Evolutionary conservation across 1,140 invertebrate genomes (phyloP).

Genomic region (Sminthurides bifidus): DNA sequence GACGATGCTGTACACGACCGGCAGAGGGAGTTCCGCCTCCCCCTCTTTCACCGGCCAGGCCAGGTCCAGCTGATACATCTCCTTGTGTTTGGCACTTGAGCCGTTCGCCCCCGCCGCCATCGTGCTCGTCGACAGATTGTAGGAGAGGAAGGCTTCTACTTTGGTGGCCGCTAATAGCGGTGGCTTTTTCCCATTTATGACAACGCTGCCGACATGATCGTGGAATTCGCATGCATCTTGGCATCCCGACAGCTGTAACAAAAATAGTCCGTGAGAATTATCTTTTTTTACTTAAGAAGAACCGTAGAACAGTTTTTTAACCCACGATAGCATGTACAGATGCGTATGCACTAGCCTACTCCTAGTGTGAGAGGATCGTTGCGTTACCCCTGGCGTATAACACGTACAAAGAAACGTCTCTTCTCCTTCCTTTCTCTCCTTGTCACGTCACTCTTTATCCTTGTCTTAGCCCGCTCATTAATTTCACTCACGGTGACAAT

Average conservation of each 20-base stretch:
- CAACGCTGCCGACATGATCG: background rate
- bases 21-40: too few relatives aligned
- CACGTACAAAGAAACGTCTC: conserved; percentile 6
- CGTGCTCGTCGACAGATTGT: background rate
- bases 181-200: background rate
- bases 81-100: background rate
- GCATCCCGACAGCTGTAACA: conserved; percentile 19
- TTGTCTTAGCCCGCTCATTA: conserved; percentile 14
- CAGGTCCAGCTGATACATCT: background rate
- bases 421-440: background rate
- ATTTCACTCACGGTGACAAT: conserved; percentile 24
- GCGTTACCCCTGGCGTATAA: too few relatives aligned
- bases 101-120: background rate
- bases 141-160: conserved; percentile 1
- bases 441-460: background rate
- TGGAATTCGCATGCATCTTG: conserved; percentile 18
- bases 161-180: background rate
- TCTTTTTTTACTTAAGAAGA: background rate
- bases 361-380: too few relatives aligned
- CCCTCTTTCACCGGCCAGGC: too few relatives aligned
- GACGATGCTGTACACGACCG: conserved; percentile 4
- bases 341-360: too few relatives aligned
- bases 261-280: background rate
- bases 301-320: background rate
- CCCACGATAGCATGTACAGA: too few relatives aligned